Evolutionary conservation across 1,140 invertebrate genomes (phyloP).

Genomic region (Teleogryllus occipitalis): DNA sequence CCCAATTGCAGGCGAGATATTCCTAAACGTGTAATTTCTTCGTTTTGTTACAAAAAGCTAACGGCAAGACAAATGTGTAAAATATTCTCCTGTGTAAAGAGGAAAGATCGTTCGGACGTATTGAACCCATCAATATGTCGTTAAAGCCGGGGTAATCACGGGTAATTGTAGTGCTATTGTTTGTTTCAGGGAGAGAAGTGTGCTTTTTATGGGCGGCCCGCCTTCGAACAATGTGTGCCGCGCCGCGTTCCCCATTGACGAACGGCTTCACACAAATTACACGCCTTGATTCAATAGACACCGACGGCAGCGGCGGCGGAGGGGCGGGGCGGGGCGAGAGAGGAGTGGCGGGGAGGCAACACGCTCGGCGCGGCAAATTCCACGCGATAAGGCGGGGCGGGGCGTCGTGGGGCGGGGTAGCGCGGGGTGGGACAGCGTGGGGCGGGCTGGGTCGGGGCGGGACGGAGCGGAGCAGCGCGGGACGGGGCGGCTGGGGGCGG

Average conservation of each 20-base stretch:
- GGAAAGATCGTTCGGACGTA: neutral
- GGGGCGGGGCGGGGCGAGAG: no score
- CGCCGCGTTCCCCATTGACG: neutral
- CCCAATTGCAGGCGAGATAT: constrained; percentile 3
- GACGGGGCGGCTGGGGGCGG: no score
- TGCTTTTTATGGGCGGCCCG: neutral
- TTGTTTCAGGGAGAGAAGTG: neutral
- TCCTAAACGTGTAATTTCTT: constrained; percentile 1
- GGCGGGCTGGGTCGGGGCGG: no score
- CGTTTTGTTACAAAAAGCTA: neutral
- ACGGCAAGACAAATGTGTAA: neutral
- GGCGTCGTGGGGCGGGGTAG: no score
- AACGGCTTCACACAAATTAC: neutral
- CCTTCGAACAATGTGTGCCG: neutral
- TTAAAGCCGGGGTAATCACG: neutral
- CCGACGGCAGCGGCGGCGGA: neutral
- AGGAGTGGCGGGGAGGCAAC: no score
- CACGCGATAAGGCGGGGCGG: no score
- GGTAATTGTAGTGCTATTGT: neutral
- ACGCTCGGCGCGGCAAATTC: no score
- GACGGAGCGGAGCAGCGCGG: no score
- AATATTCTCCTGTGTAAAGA: neutral
- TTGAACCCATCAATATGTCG: constrained; percentile 1
- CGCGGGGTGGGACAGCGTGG: no score
- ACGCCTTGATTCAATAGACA: neutral